Evolutionary conservation across 2,888 invertebrate species (phyloP).

Genomic region (Diarsia mendica): DNA sequence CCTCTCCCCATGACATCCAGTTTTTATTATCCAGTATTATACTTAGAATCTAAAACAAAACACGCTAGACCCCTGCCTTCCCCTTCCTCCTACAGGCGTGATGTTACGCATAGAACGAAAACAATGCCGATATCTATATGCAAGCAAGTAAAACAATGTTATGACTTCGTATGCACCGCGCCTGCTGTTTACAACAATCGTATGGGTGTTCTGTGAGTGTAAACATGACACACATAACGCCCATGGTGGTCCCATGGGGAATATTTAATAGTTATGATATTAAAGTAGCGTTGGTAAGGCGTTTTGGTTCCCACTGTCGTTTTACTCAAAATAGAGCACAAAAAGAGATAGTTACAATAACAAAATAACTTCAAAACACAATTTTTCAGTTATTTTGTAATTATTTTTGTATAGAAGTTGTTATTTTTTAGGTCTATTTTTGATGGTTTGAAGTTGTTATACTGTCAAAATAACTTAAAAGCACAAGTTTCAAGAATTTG

Average conservation of each 20-base stretch:
- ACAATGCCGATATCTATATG: conserved; percentile 27
- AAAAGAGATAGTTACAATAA: too few relatives aligned
- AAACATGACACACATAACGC: conserved; percentile 40
- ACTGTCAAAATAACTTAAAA: too few relatives aligned
- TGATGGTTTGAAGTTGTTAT: too few relatives aligned
- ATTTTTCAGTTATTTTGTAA: too few relatives aligned
- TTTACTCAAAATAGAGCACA: not conserved
- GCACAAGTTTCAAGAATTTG: too few relatives aligned
- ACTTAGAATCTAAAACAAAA: too few relatives aligned
- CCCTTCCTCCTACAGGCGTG: not conserved
- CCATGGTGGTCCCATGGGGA: conserved; percentile 49
- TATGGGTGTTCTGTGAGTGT: conserved; percentile 43
- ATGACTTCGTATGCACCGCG: conserved; percentile 45
- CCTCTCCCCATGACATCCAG: too few relatives aligned
- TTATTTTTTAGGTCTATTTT: too few relatives aligned
- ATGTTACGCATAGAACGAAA: not conserved
- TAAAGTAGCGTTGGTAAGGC: not conserved
- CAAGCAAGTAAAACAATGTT: conserved; percentile 17
- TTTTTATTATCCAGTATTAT: too few relatives aligned
- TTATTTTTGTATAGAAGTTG: too few relatives aligned
- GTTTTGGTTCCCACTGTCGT: not conserved
- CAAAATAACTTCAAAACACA: too few relatives aligned
- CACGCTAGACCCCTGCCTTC: not conserved
- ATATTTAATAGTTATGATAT: conserved; percentile 1
- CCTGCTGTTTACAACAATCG: conserved; percentile 10